Evolutionary conservation across 2,888 invertebrate genomes (phyloP).

Genomic region (Agriopis aurantiaria): DNA sequence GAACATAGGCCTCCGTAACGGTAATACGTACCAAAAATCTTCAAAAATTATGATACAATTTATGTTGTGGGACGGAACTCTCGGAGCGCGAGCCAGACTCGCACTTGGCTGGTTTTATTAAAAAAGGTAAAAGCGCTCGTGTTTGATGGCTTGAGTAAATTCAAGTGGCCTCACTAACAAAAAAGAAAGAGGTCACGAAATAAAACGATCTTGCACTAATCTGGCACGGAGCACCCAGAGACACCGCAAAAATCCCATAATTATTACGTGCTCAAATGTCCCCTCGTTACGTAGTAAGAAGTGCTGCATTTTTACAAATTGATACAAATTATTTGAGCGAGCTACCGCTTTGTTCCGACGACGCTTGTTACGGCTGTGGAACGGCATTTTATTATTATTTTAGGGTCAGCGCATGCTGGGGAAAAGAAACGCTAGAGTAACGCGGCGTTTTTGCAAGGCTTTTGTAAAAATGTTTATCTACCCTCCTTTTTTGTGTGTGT

Average conservation of each 20-base stretch:
- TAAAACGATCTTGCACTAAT: slow-evolving; percentile 15
- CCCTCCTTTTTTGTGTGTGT: too few species aligned
- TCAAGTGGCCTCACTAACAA: too few species aligned
- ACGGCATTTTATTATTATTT: slow-evolving; percentile 85
- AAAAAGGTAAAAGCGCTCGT: too few species aligned
- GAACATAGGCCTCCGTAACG: too few species aligned
- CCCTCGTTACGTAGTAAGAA: slow-evolving; percentile 61
- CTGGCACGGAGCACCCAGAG: slow-evolving; percentile 13
- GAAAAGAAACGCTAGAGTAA: slow-evolving; percentile 43
- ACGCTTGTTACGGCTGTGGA: slow-evolving; percentile 84
- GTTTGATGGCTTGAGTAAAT: too few species aligned
- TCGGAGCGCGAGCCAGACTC: too few species aligned
- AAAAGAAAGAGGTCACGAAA: neutral
- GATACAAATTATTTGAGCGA: slow-evolving; percentile 87
- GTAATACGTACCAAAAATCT: too few species aligned
- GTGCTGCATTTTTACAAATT: slow-evolving; percentile 86
- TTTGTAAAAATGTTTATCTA: too few species aligned
- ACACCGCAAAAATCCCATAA: slow-evolving; percentile 55
- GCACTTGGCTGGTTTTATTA: too few species aligned
- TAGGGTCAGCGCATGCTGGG: slow-evolving; percentile 53
- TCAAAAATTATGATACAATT: too few species aligned
- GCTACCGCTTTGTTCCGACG: slow-evolving; percentile 85
- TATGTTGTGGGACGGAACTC: too few species aligned
- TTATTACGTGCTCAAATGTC: slow-evolving; percentile 73
- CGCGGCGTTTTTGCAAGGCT: slow-evolving; percentile 13